phyloP scores from a whole-genome alignment of 2,113 vertebrate genomes.

The Eolophus roseicapilla region DNA sequence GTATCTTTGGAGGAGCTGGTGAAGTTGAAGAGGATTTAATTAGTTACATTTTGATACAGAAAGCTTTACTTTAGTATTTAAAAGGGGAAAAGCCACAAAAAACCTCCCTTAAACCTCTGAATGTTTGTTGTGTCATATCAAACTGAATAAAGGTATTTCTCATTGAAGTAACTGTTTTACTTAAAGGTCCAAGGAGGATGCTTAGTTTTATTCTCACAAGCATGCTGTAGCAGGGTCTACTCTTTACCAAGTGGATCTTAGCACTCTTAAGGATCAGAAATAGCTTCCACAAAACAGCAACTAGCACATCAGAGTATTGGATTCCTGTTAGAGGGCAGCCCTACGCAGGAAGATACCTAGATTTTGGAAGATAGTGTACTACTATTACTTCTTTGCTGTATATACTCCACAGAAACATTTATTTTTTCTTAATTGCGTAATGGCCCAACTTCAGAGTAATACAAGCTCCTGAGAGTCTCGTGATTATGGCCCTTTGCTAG shows the following conservation, averaged over 20 bases:
- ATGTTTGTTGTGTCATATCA: neutral
- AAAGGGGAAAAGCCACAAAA: neutral
- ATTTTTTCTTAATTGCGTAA: neutral
- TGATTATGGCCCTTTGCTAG: neutral
- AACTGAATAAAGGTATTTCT: neutral
- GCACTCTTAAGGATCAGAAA: neutral
- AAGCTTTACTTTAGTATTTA: neutral
- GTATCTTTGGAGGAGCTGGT: neutral
- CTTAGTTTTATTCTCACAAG: neutral
- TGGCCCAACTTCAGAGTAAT: neutral
- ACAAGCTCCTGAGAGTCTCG: neutral
- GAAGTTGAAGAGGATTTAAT: neutral
- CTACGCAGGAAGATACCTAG: neutral
- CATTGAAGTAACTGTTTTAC: neutral
- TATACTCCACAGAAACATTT: neutral
- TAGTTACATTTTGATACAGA: neutral
- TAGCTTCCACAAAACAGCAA: neutral
- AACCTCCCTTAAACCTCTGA: neutral
- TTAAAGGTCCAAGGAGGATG: neutral
- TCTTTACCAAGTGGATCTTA: neutral
- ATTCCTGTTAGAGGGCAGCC: neutral
- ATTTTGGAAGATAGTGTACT: neutral
- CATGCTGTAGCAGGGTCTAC: neutral
- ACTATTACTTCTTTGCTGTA: neutral
- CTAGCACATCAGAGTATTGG: neutral